A percentile compares a stretch with the other conserved stretches of the same genome.
phyloP scores from a whole-genome alignment of 1,140 invertebrate species.

The Cotesia chilonis region DNA sequence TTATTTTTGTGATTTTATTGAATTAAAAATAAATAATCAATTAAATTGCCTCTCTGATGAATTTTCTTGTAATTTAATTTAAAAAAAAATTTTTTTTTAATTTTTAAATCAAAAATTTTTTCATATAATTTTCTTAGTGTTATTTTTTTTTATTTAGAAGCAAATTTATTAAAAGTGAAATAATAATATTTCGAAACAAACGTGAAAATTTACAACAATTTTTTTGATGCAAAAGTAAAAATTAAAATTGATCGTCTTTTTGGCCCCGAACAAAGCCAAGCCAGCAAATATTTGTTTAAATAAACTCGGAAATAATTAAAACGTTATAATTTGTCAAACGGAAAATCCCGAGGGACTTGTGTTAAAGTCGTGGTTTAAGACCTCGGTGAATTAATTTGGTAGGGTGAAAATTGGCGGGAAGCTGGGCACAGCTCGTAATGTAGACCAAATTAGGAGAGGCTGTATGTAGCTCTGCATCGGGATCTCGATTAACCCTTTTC shows the following conservation, averaged over 20 bases:
- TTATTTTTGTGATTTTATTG: no score
- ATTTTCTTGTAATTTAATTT: no score
- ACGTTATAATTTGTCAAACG: slow-evolving; percentile 3
- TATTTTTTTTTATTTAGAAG: no score
- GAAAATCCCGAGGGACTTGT: neutral
- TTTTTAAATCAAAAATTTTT: no score
- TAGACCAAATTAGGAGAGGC: slow-evolving; percentile 32
- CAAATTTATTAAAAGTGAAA: no score
- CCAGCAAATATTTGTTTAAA: neutral
- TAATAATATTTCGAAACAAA: no score
- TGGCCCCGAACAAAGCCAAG: neutral
- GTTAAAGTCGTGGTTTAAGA: slow-evolving; percentile 18
- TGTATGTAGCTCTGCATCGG: slow-evolving; percentile 14
- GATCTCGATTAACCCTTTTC: slow-evolving; percentile 48
- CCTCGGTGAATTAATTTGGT: slow-evolving; percentile 15
- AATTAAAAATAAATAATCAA: no score
- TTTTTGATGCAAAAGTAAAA: neutral
- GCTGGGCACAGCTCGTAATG: slow-evolving; percentile 7
- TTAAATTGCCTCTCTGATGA: no score
- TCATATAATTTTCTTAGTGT: no score
- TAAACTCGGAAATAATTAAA: neutral
- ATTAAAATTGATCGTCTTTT: neutral
- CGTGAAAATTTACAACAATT: no score
- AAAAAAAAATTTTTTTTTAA: no score
- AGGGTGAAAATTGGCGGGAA: slow-evolving; percentile 10